phyloP scores from a whole-genome alignment of 2,113 vertebrate species.

The Nerophis lumbriciformis region DNA sequence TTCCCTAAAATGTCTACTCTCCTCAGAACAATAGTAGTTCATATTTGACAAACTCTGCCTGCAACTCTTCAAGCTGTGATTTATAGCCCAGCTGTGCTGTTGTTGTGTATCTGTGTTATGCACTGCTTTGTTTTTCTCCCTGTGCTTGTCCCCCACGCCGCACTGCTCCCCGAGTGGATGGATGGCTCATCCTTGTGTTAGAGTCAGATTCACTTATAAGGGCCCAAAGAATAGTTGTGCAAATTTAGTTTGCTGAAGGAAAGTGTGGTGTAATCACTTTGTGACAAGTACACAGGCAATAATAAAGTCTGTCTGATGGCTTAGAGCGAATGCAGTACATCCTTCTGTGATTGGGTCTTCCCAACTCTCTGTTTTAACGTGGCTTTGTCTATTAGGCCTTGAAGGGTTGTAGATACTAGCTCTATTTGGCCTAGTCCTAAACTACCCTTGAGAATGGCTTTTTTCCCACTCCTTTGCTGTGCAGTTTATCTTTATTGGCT shows the following conservation, averaged over 20 bases:
- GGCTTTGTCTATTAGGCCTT: constrained; percentile 46
- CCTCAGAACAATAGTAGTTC: constrained; percentile 10
- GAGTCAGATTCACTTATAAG: constrained; percentile 9
- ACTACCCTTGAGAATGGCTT: constrained; percentile 25
- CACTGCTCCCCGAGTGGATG: constrained; percentile 25
- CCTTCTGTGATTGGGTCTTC: constrained; percentile 41
- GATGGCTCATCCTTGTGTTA: constrained; percentile 43
- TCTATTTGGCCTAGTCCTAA: constrained; percentile 30
- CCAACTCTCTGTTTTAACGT: constrained; percentile 36
- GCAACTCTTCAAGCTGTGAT: constrained; percentile 35
- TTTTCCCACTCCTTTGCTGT: constrained; percentile 2
- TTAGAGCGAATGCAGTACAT: constrained; percentile 37
- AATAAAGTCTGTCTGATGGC: constrained; percentile 46
- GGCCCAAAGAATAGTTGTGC: constrained; percentile 20
- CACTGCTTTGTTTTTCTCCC: constrained; percentile 22
- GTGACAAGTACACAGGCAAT: constrained; percentile 42
- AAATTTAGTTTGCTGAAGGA: constrained; percentile 44
- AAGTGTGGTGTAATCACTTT: constrained; percentile 47
- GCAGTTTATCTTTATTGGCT: not conserved
- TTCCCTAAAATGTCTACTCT: constrained; percentile 2
- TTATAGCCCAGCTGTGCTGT: constrained; percentile 23
- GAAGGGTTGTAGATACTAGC: constrained; percentile 26
- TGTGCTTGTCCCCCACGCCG: constrained; percentile 27
- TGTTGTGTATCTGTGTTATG: constrained; percentile 19
- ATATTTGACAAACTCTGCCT: constrained; percentile 26